Base-by-base conservation (phyloP, 2,113 vertebrate species). In the Neotragus pygmaeus region DNA sequence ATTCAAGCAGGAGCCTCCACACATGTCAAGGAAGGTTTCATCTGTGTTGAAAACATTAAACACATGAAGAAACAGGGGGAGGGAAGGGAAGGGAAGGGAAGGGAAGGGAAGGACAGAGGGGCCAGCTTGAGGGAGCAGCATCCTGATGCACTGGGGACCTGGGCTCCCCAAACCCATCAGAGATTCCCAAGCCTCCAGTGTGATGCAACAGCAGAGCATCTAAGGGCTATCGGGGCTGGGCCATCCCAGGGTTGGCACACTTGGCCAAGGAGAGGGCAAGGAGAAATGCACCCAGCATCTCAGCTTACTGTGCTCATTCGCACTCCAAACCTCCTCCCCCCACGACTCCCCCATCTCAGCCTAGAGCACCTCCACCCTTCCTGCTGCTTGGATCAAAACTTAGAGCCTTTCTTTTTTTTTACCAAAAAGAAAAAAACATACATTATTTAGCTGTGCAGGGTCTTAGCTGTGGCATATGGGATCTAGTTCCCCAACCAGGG, bases 291-390 rank as follows among this genome's bases (percentile, higher is more conserved):
- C 83, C 21, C 25, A 75, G 36, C 30, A 51, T 33, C n/a, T 25
- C 28, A 14, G n/a, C 36, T 6, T 27, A 21, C 30, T 21, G 2
- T 28, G 62, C 6, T 47, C 55, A 30, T 39, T 39, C 33, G 1
- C 30, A 9, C 55, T 66, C 25, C 11, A 78, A 6, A n/a, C 16
- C 81, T 23, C 2, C 10, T 36, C 45, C 17, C 19, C 15, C 7
- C 27, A 60, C 0, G 0, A 16, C 30, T 53, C 27, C 39, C 28
- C 36, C n/a, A 11, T 21, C 11, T 23, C 25, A 3, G 30, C 5
- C 6, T 33, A 1, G 16, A 9, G 13, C 3, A 2, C 7, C 7
- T 13, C 47, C 14, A 2, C 25, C 11, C n/a, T 84, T 78, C 47
- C 57, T 0, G 49, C 11, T 33, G 36, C 55, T 75, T 10, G 3